These are phyloP conservation scores for Micrasema longulum DNA, from an alignment of 1,140 invertebrate species.

Conservation along the genomic window DNA sequence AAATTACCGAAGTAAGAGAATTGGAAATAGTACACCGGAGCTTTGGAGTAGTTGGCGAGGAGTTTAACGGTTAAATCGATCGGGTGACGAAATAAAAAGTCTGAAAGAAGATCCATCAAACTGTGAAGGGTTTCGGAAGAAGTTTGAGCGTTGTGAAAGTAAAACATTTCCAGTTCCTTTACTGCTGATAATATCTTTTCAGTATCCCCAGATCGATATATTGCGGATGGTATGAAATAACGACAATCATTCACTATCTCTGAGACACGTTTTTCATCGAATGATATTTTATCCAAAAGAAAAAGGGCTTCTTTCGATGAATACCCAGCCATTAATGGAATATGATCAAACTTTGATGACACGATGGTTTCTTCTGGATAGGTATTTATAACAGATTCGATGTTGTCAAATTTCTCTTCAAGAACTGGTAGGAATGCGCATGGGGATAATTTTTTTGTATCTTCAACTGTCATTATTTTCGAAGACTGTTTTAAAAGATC, in stretches of 20 bases:
- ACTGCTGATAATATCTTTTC: conserved; percentile 9
- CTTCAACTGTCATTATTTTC: conserved; percentile 5
- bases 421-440: conserved; percentile 36
- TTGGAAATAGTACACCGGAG: conserved; percentile 36
- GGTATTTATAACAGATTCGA: conserved; percentile 31
- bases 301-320: conserved; percentile 38
- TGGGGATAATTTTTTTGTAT: conserved; percentile 12
- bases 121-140: background rate
- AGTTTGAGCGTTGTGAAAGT: conserved; percentile 16
- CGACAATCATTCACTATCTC: conserved; percentile 33
- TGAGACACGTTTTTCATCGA: conserved; percentile 14
- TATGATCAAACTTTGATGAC: conserved; percentile 4
- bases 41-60: conserved; percentile 10
- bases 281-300: conserved; percentile 31
- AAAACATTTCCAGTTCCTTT: conserved; percentile 29
- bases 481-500: conserved; percentile 20
- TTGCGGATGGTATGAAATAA: conserved; percentile 41
- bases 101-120: conserved; percentile 27
- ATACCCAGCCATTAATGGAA: conserved; percentile 36
- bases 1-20: conserved; percentile 45
- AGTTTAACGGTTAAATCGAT: conserved; percentile 30
- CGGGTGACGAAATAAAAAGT: conserved; percentile 25
- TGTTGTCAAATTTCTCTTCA: conserved; percentile 9
- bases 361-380: conserved; percentile 28
- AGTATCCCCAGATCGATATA: conserved; percentile 4